A percentile compares a stretch with the other conserved stretches of the same genome.
Evolutionary conservation across 2,797 vertebrate genomes (phyloP).

Genomic region (Hephaestus fuliginosus): DNA sequence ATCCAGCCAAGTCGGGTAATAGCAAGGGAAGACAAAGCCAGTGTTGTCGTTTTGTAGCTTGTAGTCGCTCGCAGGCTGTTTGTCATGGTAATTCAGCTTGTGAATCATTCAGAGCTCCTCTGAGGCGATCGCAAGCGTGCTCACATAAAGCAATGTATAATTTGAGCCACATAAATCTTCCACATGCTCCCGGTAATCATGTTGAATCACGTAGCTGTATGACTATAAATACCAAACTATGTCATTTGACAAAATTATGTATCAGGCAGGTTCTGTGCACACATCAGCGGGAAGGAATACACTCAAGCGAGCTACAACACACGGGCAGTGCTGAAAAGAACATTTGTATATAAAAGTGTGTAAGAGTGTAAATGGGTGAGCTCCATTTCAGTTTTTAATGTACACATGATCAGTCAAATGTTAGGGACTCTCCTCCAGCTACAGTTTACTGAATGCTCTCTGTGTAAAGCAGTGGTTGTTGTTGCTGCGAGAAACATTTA

Average conservation of each 20-base stretch:
- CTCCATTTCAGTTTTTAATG: not conserved
- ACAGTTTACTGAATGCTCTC: constrained; percentile 44
- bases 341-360: not conserved
- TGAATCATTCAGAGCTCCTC: constrained; percentile 64
- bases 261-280: not conserved
- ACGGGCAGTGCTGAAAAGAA: not conserved
- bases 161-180: constrained; percentile 71
- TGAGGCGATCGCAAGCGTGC: constrained; percentile 27
- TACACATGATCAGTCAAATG: constrained; percentile 11
- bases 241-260: constrained; percentile 22
- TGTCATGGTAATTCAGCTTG: constrained; percentile 59
- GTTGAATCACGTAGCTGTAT: constrained; percentile 54
- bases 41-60: constrained; percentile 42
- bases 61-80: constrained; percentile 35
- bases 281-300: constrained; percentile 1
- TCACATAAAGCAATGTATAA: constrained; percentile 56
- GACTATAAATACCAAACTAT: constrained; percentile 56
- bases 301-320: not conserved
- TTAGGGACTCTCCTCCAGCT: constrained; percentile 21
- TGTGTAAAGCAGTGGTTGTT: constrained; percentile 47
- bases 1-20: constrained; percentile 24
- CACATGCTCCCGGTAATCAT: constrained; percentile 57
- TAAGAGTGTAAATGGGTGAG: constrained; percentile 8
- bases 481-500: constrained; percentile 65
- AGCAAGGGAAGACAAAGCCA: constrained; percentile 49